Percentiles rank a stretch among this genome's conserved stretches.
Evolutionary conservation across 2,113 vertebrate species (phyloP).

Genomic region (Cottus gobio): DNA sequence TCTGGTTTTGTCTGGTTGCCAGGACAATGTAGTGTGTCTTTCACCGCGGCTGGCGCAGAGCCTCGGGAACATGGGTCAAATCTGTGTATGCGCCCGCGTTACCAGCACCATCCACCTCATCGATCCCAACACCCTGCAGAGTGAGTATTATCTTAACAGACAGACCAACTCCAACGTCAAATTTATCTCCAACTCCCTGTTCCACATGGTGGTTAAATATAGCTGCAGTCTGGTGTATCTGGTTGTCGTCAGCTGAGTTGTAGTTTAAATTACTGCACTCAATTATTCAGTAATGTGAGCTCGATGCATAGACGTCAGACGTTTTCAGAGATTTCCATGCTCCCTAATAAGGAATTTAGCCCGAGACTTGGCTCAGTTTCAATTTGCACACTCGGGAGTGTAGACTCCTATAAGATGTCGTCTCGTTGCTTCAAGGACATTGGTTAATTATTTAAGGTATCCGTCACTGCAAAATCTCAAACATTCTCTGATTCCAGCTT

Average conservation of each 20-base stretch:
- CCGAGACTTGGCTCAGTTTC: background rate
- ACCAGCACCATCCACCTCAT: slow-evolving; percentile 95
- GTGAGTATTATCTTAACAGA: slow-evolving; percentile 80
- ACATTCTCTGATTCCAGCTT: background rate
- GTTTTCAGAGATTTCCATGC: background rate
- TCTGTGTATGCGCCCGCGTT: slow-evolving; percentile 94
- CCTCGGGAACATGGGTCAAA: slow-evolving; percentile 95
- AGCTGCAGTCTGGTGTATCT: background rate
- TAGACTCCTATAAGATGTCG: background rate
- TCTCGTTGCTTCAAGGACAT: background rate
- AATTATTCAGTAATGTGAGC: background rate
- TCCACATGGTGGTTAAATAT: background rate
- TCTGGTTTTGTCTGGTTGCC: slow-evolving; percentile 49
- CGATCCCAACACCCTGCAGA: slow-evolving; percentile 93
- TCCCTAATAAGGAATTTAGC: background rate
- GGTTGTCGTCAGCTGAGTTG: background rate
- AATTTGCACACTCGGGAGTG: background rate
- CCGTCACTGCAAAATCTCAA: background rate
- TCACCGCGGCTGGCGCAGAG: slow-evolving; percentile 94
- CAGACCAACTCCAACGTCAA: background rate
- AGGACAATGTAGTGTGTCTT: slow-evolving; percentile 97
- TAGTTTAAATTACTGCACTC: background rate
- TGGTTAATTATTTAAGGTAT: background rate
- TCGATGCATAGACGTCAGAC: background rate
- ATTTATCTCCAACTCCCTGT: no score